Base-by-base conservation (phyloP, 2,797 vertebrate species). In the Poeciliopsis turneri region DNA sequence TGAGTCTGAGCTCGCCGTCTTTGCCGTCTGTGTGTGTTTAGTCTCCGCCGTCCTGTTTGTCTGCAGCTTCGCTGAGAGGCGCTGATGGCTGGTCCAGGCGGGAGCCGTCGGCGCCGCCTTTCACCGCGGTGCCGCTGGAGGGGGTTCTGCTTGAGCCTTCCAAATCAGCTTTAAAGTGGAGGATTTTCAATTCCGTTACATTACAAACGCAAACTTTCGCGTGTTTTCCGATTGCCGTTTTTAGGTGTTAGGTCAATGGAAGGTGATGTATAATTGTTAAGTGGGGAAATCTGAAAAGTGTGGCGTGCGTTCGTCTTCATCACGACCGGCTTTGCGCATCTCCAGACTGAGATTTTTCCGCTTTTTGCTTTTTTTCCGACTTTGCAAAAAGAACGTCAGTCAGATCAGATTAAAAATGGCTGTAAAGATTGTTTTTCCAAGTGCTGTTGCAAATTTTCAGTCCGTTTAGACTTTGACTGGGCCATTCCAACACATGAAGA, bases 71-170 rank as follows among this genome's bases (percentile, higher is more conserved):
- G 86, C 90, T 89, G 88, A 84, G 83, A 33, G 76, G 23, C 84
- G 12, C 45, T 82, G 89, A 86, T 80, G 82, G 88, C 83, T 79
- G 85, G 86, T 79, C 90, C 86, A 89, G 80, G 80, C 87, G 82
- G 87, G 79, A 3, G 7, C 80, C 84, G 87, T 90, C 84, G 84
- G 81, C 84, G 53, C 78, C 0, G 36, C 74, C 33, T 73, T 80
- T 86, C 83, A 87, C 88, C 86, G 70, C 25, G 78, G 77, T 75
- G 49, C 8, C 20, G 49, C 3, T 1, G 51, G 51, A 53, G 8
- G 10, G 23, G 49, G 2, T 53, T 53, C 51, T 10, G 55, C 25
- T 15, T 15, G 55, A 5, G n/a, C 12, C 55, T 57, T 57, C 12
- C 1, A 2, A 57, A 28, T 28, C n/a, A 28, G 55, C 4, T 15